Evolutionary conservation across 2,113 vertebrate species (phyloP).

Genomic region (Phodopus roborovskii): DNA sequence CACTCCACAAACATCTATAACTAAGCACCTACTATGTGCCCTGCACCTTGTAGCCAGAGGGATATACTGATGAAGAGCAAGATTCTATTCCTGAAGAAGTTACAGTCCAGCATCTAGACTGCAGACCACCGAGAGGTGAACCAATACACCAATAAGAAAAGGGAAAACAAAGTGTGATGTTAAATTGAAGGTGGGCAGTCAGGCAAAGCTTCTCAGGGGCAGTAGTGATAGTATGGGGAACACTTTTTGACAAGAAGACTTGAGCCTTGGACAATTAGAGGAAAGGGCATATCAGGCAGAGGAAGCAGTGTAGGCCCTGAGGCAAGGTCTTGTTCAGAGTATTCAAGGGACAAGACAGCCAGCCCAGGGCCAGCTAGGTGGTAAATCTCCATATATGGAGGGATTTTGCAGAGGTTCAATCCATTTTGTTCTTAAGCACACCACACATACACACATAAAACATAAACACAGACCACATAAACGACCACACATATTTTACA

Average conservation of each 20-base stretch:
- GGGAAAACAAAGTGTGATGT: background rate
- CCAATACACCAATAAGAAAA: background rate
- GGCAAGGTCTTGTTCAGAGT: background rate
- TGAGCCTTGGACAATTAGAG: background rate
- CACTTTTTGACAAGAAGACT: background rate
- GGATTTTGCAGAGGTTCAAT: background rate
- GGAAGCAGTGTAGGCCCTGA: background rate
- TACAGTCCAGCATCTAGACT: background rate
- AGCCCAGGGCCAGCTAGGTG: background rate
- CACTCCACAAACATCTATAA: background rate
- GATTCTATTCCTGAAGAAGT: background rate
- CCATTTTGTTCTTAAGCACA: background rate
- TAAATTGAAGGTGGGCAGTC: fast-evolving
- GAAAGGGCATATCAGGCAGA: background rate
- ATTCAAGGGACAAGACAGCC: background rate
- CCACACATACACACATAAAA: background rate
- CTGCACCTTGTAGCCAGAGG: background rate
- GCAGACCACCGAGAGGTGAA: background rate
- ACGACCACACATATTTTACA: background rate
- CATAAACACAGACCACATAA: background rate
- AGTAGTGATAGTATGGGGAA: background rate
- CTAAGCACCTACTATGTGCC: background rate
- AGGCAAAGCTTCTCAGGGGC: background rate
- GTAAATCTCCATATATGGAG: background rate
- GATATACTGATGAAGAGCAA: background rate